Evolutionary conservation across 2,797 vertebrate species (phyloP).

Genomic region (Muscicapa striata): DNA sequence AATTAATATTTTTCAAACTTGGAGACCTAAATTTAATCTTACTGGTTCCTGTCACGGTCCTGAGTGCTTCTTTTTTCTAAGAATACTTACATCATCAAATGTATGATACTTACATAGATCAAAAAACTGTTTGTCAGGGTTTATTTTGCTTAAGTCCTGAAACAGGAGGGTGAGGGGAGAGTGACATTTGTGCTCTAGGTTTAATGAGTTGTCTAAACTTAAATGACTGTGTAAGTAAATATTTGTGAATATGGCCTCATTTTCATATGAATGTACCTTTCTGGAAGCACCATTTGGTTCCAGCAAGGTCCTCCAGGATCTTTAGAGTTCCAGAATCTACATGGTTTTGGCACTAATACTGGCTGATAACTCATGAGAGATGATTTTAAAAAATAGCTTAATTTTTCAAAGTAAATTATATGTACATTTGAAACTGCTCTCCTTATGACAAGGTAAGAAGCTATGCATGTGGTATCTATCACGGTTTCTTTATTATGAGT

Average conservation of each 20-base stretch:
- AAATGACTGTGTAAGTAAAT: neutral
- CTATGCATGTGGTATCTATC: rapidly evolving
- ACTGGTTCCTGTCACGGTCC: neutral
- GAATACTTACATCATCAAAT: neutral
- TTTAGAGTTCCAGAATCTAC: neutral
- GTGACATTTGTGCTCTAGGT: neutral
- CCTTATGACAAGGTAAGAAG: neutral
- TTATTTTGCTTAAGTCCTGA: neutral
- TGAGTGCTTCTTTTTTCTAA: neutral
- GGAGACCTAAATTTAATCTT: neutral
- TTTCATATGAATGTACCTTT: neutral
- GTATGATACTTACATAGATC: neutral
- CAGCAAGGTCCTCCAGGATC: neutral
- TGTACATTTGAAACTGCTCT: neutral
- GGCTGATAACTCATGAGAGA: neutral
- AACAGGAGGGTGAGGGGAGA: neutral
- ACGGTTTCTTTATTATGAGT: neutral
- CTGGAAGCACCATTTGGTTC: neutral
- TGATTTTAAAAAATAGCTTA: neutral
- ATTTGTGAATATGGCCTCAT: neutral
- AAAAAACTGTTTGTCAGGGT: neutral
- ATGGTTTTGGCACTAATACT: neutral
- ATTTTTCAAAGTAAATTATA: neutral
- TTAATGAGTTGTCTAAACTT: neutral
- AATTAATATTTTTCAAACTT: neutral